Conservation (phyloP, 2,113 vertebrate species). For the Beaufortia kweichowensis region DNA sequence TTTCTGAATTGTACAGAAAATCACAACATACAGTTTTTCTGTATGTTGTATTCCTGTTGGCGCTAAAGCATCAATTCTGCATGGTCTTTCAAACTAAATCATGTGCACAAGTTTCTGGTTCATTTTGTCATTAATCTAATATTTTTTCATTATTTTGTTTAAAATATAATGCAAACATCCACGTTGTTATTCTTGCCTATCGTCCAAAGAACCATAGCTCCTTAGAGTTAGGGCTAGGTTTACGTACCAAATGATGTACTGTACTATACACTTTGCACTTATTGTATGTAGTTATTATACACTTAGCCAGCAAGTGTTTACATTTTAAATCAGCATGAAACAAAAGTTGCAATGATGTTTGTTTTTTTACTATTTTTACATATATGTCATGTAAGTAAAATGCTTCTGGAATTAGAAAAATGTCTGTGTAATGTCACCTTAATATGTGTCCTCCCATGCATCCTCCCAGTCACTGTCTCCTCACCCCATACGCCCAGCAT, state of each 20-base stretch:
- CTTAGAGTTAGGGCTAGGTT: too few species aligned
- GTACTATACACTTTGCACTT: slow-evolving; percentile 62
- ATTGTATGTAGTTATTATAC: slow-evolving; percentile 2
- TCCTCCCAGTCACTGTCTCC: slow-evolving; percentile 63
- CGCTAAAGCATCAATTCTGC: not conserved
- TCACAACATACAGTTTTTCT: not conserved
- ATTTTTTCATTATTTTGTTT: not conserved
- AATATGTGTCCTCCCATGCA: slow-evolving; percentile 64
- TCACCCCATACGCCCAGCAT: slow-evolving; percentile 64
- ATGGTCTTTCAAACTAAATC: not conserved
- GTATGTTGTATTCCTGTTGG: not conserved
- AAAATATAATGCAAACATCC: slow-evolving; percentile 57
- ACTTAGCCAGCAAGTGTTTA: too few species aligned
- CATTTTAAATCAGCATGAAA: too few species aligned
- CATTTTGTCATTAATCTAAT: slow-evolving; percentile 14
- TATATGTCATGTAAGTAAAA: too few species aligned
- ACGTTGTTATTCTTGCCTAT: slow-evolving; percentile 61
- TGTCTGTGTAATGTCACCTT: not conserved
- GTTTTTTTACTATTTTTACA: too few species aligned
- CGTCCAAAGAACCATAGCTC: too few species aligned
- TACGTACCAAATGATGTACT: too few species aligned
- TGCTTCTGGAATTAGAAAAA: not conserved
- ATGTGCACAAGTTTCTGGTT: not conserved
- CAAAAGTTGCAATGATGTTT: too few species aligned
- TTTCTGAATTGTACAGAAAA: too few species aligned